Conservation (phyloP, 2,797 vertebrate genomes). For the Manis javanica region DNA sequence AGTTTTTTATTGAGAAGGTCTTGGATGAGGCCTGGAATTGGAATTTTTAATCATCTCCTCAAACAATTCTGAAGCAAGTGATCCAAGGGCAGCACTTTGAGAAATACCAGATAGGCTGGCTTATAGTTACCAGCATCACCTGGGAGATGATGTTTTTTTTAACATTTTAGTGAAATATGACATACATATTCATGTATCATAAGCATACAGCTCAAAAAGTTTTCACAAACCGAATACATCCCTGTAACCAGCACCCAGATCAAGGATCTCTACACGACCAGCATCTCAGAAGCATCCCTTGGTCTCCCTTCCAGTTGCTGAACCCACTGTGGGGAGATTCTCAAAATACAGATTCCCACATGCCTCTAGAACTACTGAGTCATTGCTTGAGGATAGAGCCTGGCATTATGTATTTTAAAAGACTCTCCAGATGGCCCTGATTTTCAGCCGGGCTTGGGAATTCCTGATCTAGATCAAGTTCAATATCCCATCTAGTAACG, state of each 20-base stretch:
- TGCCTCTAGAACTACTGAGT: background rate
- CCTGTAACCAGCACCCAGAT: background rate
- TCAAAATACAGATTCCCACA: background rate
- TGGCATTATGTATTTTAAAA: background rate
- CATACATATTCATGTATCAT: background rate
- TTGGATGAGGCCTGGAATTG: background rate
- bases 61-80: background rate
- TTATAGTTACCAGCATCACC: background rate
- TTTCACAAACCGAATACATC: background rate
- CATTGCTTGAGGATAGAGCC: background rate
- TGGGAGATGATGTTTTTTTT: background rate
- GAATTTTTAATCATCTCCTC: background rate
- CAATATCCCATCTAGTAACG: accelerated
- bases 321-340: background rate
- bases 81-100: background rate
- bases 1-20: background rate
- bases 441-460: background rate
- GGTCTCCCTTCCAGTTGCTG: background rate
- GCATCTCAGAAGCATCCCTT: background rate
- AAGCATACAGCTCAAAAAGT: background rate
- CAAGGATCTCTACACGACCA: background rate
- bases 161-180: background rate
- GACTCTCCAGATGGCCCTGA: background rate
- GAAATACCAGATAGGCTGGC: background rate
- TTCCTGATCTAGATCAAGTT: background rate